phyloP scores from a whole-genome alignment of 2,797 vertebrate species.

The Anisognathus igniventris region DNA sequence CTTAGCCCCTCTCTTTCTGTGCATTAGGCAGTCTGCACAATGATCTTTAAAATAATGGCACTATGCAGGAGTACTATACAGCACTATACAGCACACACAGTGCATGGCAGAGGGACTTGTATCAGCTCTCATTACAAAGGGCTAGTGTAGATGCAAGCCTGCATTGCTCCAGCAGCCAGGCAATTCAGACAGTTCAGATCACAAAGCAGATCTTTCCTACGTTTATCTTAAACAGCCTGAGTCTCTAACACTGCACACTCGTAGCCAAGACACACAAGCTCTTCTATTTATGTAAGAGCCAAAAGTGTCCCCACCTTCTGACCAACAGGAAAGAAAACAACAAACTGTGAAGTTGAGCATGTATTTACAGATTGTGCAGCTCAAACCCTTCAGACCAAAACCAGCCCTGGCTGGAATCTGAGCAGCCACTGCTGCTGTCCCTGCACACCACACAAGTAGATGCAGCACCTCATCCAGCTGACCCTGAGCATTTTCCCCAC shows the following conservation, averaged over 20 bases:
- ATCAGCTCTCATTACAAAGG: neutral
- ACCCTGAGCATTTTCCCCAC: neutral
- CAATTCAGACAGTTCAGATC: neutral
- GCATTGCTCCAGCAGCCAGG: neutral
- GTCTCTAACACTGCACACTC: neutral
- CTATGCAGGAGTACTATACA: neutral
- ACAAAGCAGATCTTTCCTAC: neutral
- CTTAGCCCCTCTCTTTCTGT: neutral
- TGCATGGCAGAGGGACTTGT: neutral
- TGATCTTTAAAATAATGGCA: neutral
- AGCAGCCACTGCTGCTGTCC: neutral
- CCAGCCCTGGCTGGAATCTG: neutral
- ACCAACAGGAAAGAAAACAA: neutral
- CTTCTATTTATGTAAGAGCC: neutral
- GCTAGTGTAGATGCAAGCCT: neutral
- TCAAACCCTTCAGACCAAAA: neutral
- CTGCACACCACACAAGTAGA: neutral
- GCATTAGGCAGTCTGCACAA: neutral
- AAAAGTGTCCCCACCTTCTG: neutral
- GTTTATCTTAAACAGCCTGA: neutral
- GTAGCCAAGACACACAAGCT: neutral
- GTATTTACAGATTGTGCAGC: neutral
- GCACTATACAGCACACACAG: neutral
- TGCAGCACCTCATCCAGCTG: neutral
- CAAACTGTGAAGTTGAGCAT: neutral